Percentiles rank a stretch among this genome's conserved stretches.
Evolutionary conservation across 2,888 invertebrate genomes (phyloP).

Genomic region (Zygogramma bicolorata): DNA sequence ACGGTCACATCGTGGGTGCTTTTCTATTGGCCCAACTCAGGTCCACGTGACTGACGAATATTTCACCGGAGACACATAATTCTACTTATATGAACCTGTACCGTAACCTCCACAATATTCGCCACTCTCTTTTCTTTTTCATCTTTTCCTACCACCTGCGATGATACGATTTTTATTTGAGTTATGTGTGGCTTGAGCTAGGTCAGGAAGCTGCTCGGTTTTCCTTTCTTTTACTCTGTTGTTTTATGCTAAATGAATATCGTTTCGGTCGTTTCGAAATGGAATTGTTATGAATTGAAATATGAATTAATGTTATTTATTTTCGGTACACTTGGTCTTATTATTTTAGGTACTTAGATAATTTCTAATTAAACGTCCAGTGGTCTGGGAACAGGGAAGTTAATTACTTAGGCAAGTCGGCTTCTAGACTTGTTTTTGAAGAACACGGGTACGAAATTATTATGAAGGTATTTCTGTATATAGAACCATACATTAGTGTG

Average conservation of each 20-base stretch:
- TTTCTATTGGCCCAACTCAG: slow-evolving; percentile 48
- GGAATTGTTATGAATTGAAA: neutral
- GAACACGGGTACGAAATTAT: too few species aligned
- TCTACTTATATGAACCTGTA: slow-evolving; percentile 42
- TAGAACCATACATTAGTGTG: too few species aligned
- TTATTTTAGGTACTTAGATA: neutral
- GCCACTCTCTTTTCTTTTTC: slow-evolving; percentile 49
- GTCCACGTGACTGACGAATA: slow-evolving; percentile 39
- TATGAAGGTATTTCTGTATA: too few species aligned
- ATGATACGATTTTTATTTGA: slow-evolving; percentile 56
- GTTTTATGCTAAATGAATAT: neutral
- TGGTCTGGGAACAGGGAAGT: neutral
- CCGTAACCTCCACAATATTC: slow-evolving; percentile 44
- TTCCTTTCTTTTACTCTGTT: slow-evolving; percentile 15
- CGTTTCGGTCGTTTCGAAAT: neutral
- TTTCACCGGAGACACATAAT: slow-evolving; percentile 43
- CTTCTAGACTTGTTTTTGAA: neutral
- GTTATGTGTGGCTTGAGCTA: slow-evolving; percentile 55
- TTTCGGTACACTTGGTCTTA: neutral
- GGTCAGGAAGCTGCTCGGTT: slow-evolving; percentile 45
- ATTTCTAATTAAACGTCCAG: neutral
- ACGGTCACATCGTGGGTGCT: slow-evolving; percentile 44
- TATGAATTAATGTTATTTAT: neutral
- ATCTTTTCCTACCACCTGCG: slow-evolving; percentile 45
- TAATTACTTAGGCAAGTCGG: neutral